Conservation (phyloP, 2,888 invertebrate genomes). For the Drosophila flavopinicola region DNA sequence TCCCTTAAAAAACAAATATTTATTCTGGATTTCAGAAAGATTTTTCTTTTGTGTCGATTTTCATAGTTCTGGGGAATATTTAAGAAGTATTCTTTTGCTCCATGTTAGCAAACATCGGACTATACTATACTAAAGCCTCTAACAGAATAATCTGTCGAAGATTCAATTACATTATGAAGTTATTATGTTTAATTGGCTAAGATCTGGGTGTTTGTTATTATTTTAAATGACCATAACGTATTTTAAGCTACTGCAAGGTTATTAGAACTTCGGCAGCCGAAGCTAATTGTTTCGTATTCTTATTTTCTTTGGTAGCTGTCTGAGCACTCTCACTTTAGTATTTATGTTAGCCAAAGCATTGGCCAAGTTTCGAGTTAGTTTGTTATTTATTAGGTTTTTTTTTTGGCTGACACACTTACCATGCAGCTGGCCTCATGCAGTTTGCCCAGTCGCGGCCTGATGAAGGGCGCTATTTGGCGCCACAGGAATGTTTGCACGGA, state of each 20-base stretch:
- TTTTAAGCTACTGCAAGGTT: slow-evolving; percentile 8
- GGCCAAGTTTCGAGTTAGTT: not conserved
- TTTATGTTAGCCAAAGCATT: slow-evolving; percentile 10
- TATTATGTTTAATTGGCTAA: too few species aligned
- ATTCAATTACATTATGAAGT: too few species aligned
- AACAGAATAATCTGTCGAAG: too few species aligned
- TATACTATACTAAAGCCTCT: too few species aligned
- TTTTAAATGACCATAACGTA: too few species aligned
- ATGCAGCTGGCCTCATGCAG: slow-evolving; percentile 98
- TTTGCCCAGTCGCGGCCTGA: slow-evolving; percentile 97
- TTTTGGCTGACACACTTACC: slow-evolving; percentile 87
- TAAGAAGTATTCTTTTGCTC: too few species aligned
- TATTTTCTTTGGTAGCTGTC: slow-evolving; percentile 7
- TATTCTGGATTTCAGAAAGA: too few species aligned
- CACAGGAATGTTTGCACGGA: slow-evolving; percentile 98
- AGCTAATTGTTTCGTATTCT: slow-evolving; percentile 4
- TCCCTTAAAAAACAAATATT: too few species aligned
- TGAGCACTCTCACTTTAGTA: slow-evolving; percentile 19
- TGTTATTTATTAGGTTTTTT: not conserved
- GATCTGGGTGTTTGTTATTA: too few species aligned
- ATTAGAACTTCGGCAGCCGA: slow-evolving; percentile 13
- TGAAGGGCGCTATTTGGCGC: slow-evolving; percentile 98
- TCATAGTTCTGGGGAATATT: too few species aligned
- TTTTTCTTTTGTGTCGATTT: too few species aligned
- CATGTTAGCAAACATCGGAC: too few species aligned